Conservation (phyloP, 2,888 invertebrate genomes). For the Machimus rusticus region DNA sequence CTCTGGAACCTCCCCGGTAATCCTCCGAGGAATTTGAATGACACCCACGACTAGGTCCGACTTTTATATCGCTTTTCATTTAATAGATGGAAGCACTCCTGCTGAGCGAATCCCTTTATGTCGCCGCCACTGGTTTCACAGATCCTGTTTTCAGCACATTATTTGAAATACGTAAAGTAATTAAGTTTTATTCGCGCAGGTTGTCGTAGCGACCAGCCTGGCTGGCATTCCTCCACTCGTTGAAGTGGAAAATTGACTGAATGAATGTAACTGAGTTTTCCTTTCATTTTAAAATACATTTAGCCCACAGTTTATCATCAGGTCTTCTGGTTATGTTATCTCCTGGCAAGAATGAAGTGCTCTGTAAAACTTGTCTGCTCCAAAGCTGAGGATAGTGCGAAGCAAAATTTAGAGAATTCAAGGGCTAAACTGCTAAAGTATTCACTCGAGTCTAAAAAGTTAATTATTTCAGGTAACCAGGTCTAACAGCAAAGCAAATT, state of each 20-base stretch:
- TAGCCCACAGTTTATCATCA: not conserved
- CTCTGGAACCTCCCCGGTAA: not conserved
- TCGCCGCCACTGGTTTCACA: not conserved
- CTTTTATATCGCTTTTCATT: not conserved
- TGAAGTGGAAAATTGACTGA: conserved; percentile 19
- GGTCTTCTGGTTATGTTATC: not conserved
- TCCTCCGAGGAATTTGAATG: conserved; percentile 6
- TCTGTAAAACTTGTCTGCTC: not conserved
- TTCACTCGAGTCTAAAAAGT: not conserved
- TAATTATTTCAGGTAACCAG: not conserved
- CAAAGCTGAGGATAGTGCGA: not conserved
- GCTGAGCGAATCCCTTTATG: not conserved
- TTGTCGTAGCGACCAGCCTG: not conserved
- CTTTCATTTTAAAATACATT: conserved; percentile 15
- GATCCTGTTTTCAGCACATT: not conserved
- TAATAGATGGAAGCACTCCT: not conserved
- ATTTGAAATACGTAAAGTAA: conserved; percentile 24
- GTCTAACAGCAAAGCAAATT: not conserved
- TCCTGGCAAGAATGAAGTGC: not conserved
- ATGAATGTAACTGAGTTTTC: conserved; percentile 5
- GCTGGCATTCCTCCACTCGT: not conserved
- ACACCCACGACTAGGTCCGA: not conserved
- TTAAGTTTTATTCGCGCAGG: not conserved
- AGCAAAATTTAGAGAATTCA: not conserved
- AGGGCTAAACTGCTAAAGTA: not conserved